Evolutionary conservation across 2,888 invertebrate genomes (phyloP).

Genomic region (Yponomeuta malinellus): DNA sequence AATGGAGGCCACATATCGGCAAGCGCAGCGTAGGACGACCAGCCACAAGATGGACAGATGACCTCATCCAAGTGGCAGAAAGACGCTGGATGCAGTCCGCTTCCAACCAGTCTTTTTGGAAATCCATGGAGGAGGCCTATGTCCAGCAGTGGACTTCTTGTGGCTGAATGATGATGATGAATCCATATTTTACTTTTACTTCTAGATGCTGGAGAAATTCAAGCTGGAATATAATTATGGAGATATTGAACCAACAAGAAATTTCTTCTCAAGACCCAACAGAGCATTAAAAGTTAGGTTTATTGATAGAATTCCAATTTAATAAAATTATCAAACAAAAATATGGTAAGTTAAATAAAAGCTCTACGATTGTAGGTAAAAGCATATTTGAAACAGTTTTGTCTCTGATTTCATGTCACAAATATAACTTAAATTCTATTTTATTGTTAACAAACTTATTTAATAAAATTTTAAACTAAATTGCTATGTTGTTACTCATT

Average conservation of each 20-base stretch:
- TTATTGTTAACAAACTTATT: background rate
- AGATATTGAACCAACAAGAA: slow-evolving; percentile 74
- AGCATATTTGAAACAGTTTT: background rate
- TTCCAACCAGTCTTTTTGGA: too few relatives aligned
- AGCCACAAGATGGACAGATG: too few relatives aligned
- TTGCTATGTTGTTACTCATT: background rate
- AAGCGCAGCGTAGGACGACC: too few relatives aligned
- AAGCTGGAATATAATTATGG: slow-evolving; percentile 81
- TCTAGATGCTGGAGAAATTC: slow-evolving; percentile 77
- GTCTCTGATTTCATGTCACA: background rate
- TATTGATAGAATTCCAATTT: slow-evolving; percentile 64
- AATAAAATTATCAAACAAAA: slow-evolving; percentile 18
- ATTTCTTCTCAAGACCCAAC: slow-evolving; percentile 76
- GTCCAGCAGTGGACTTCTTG: too few relatives aligned
- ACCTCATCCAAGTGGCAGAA: too few relatives aligned
- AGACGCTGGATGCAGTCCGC: too few relatives aligned
- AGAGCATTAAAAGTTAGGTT: slow-evolving; percentile 79
- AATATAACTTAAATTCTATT: background rate
- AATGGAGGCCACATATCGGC: too few relatives aligned
- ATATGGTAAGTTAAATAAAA: slow-evolving; percentile 1
- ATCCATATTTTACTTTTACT: slow-evolving; percentile 21
- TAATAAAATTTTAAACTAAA: background rate
- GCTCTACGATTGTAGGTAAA: background rate
- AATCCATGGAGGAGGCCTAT: too few relatives aligned
- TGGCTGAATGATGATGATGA: too few relatives aligned